phyloP scores from a whole-genome alignment of 2,797 vertebrate species.

The Leucoraja ocellata region DNA sequence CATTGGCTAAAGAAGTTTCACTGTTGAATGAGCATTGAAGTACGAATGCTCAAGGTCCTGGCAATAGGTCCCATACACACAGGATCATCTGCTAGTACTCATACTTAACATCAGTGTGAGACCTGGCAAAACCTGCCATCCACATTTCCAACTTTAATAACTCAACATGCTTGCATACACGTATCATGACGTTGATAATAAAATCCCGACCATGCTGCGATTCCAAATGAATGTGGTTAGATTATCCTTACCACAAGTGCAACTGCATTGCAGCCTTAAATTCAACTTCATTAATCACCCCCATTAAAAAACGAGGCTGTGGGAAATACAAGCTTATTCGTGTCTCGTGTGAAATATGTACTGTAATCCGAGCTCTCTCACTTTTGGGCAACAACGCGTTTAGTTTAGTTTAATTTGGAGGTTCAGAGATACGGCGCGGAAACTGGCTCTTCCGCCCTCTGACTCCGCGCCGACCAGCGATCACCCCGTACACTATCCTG shows the following conservation, averaged over 20 bases:
- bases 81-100: neutral
- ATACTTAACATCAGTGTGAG: neutral
- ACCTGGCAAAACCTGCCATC: conserved; percentile 12
- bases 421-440: no score
- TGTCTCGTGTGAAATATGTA: neutral
- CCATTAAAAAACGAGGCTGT: neutral
- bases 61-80: neutral
- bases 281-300: neutral
- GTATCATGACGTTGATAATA: neutral
- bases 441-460: no score
- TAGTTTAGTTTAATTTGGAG: no score
- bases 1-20: neutral
- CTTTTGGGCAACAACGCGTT: neutral
- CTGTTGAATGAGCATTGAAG: neutral
- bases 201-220: neutral
- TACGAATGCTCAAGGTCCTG: no score
- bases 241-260: conserved; percentile 18
- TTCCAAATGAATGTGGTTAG: conserved; percentile 28
- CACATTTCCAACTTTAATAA: conserved; percentile 1
- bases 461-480: no score
- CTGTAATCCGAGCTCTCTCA: neutral
- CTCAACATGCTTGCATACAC: neutral
- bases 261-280: neutral
- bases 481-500: no score
- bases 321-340: conserved; percentile 8